Evolutionary conservation across 2,113 vertebrate species (phyloP).

Genomic region (Eupsittula cactorum): DNA sequence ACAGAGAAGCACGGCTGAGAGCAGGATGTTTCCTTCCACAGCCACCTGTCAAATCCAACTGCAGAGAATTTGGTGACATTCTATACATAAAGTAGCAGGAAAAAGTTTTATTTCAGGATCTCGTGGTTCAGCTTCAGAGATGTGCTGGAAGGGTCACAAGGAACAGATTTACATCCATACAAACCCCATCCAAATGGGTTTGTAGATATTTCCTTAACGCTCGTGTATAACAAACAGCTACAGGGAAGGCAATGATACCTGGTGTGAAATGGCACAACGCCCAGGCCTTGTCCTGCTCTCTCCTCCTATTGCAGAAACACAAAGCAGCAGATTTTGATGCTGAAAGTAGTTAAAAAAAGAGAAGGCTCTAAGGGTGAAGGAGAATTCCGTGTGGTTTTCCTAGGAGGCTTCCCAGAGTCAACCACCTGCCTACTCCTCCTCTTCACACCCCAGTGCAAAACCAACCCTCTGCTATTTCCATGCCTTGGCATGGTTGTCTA

Average conservation of each 20-base stretch:
- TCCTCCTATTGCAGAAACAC: background rate
- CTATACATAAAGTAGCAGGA: background rate
- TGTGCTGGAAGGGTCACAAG: background rate
- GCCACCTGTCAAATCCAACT: background rate
- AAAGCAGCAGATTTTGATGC: background rate
- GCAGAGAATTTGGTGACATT: background rate
- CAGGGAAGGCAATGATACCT: background rate
- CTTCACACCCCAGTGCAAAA: background rate
- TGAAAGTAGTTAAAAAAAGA: background rate
- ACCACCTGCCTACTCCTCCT: background rate
- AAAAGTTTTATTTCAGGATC: background rate
- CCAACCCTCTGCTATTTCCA: background rate
- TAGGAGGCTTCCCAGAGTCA: background rate
- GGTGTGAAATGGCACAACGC: background rate
- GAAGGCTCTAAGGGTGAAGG: background rate
- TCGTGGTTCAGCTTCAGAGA: background rate
- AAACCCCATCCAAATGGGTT: background rate
- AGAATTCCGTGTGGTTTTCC: background rate
- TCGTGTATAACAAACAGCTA: rapidly evolving
- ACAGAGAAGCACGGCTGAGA: background rate
- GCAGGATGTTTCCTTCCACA: background rate
- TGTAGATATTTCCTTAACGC: background rate
- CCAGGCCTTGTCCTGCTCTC: background rate
- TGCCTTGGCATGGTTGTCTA: background rate
- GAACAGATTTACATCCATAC: background rate